Percentiles rank a stretch among this genome's conserved stretches.
Evolutionary conservation across 2,888 invertebrate genomes (phyloP).

Genomic region (Xylota sylvarum): DNA sequence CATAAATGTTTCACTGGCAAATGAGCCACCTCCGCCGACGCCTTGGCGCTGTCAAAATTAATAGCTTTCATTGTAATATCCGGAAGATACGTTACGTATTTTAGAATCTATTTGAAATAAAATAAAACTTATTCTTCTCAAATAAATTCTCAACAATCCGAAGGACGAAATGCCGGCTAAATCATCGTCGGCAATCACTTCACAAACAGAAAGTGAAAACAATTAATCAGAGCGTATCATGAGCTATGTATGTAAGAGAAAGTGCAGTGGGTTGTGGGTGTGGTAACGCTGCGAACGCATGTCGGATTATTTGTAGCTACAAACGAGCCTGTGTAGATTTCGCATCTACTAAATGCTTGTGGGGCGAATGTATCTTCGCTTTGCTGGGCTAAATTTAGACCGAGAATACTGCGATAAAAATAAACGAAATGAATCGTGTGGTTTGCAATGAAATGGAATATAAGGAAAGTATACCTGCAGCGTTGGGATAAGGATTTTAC

Average conservation of each 20-base stretch:
- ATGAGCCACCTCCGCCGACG: not conserved
- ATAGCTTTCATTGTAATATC: not conserved
- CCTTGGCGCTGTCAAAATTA: not conserved
- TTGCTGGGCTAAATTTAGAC: constrained; percentile 19
- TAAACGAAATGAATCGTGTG: not conserved
- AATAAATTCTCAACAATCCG: not conserved
- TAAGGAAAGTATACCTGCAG: not conserved
- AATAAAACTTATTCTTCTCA: not conserved
- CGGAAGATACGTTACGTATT: not conserved
- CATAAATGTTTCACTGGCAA: not conserved
- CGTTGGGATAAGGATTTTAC: not conserved
- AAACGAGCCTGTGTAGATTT: not conserved
- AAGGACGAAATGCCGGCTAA: not conserved
- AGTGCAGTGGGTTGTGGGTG: not conserved
- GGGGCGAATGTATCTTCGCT: not conserved
- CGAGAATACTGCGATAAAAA: constrained; percentile 3
- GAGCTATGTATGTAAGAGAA: not conserved
- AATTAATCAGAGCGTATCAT: constrained; percentile 1
- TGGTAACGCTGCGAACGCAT: not conserved
- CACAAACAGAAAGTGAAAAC: constrained; percentile 10
- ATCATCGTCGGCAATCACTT: not conserved
- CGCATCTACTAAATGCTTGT: not conserved
- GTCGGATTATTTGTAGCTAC: not conserved
- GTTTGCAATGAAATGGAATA: not conserved
- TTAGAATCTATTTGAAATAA: not conserved